Conservation (phyloP, 1,140 invertebrate genomes). For the Drosophila elegans region DNA sequence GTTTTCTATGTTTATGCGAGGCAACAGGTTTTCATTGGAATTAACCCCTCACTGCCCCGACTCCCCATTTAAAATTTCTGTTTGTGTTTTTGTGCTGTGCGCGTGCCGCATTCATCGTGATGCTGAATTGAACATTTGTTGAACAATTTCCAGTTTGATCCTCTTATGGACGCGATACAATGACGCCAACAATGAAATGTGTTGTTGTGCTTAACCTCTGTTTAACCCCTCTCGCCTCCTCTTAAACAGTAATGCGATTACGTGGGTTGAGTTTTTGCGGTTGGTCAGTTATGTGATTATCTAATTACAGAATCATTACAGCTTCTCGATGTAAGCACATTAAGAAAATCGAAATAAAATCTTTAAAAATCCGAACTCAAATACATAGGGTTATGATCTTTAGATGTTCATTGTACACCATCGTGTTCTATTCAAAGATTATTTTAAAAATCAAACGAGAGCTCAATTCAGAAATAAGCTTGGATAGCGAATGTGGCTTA, state of each 20-base stretch:
- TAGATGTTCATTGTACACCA: no score
- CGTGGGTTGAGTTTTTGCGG: conserved; percentile 17
- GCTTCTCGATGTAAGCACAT: background rate
- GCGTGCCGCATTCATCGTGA: conserved; percentile 61
- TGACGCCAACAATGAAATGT: conserved; percentile 23
- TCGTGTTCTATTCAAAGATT: no score
- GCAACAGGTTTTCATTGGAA: conserved; percentile 67
- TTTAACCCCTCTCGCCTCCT: background rate
- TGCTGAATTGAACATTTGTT: conserved; percentile 58
- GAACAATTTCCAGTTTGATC: conserved; percentile 73
- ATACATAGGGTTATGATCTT: no score
- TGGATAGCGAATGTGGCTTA: no score
- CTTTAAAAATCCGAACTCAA: no score
- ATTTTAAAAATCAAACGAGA: no score
- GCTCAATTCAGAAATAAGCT: no score
- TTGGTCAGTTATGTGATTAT: conserved; percentile 25
- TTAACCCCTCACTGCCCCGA: background rate
- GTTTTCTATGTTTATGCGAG: conserved; percentile 55
- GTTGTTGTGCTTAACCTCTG: conserved; percentile 6
- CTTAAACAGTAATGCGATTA: background rate
- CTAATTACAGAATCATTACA: conserved; percentile 2
- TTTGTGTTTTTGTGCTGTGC: conserved; percentile 35
- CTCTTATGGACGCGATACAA: conserved; percentile 49
- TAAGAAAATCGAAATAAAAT: no score
- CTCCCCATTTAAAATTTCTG: background rate